phyloP scores from a whole-genome alignment of 2,113 vertebrate genomes.

The Tachysurus fulvidraco region DNA sequence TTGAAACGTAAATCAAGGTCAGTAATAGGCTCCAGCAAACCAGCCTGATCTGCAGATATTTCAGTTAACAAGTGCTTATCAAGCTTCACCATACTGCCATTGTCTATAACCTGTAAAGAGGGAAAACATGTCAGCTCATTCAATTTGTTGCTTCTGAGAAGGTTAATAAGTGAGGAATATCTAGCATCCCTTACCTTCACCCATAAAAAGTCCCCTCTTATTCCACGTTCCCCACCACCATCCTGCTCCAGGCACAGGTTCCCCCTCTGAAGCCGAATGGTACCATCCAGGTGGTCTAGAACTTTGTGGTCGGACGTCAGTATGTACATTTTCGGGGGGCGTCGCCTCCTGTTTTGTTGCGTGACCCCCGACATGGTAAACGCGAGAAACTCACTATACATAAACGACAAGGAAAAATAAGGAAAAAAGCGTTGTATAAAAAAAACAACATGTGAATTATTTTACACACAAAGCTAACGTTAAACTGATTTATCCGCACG shows the following conservation, averaged over 20 bases:
- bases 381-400: not conserved
- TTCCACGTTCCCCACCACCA: conserved; percentile 9
- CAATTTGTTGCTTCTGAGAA: not conserved
- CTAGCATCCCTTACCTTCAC: conserved; percentile 69
- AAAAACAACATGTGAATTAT: not conserved
- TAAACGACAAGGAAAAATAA: not conserved
- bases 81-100: conserved; percentile 63
- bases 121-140: not conserved
- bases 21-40: conserved; percentile 71
- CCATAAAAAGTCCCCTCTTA: conserved; percentile 60
- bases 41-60: conserved; percentile 56
- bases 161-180: not conserved
- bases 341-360: conserved; percentile 61
- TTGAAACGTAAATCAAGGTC: conserved; percentile 69
- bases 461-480: not conserved
- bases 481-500: not conserved
- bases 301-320: conserved; percentile 65
- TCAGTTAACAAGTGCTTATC: conserved; percentile 64
- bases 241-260: conserved; percentile 71
- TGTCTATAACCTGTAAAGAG: conserved; percentile 70
- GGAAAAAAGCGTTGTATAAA: too few species aligned
- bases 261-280: conserved; percentile 70
- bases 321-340: conserved; percentile 65
- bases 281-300: conserved; percentile 70
- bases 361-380: conserved; percentile 64